phyloP scores from a whole-genome alignment of 2,888 invertebrate species.

The Melanotus villosus region DNA sequence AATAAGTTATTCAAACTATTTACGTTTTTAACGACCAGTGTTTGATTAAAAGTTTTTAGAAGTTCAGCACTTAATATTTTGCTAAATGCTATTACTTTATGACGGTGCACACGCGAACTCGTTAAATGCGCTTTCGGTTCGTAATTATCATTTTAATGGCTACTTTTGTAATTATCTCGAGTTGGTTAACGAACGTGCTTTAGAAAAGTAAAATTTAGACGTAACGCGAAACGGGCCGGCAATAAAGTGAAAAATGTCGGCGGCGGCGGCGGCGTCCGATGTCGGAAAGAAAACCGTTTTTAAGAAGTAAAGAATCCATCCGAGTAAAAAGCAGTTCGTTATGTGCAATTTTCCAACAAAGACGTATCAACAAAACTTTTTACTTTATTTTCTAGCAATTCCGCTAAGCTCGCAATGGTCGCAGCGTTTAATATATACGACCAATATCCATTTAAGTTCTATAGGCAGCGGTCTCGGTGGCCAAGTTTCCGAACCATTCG shows the following conservation, averaged over 20 bases:
- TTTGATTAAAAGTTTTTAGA: slow-evolving; percentile 38
- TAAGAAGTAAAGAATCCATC: background rate
- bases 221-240: background rate
- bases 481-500: slow-evolving; percentile 60
- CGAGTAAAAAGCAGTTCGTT: slow-evolving; percentile 6
- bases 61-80: slow-evolving; percentile 34
- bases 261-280: too few species aligned
- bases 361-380: slow-evolving; percentile 46
- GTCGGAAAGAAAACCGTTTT: background rate
- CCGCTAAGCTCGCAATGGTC: slow-evolving; percentile 48
- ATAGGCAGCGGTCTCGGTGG: slow-evolving; percentile 52
- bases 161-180: slow-evolving; percentile 33
- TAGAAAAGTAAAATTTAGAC: background rate
- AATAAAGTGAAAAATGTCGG: too few species aligned
- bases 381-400: slow-evolving; percentile 49
- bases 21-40: slow-evolving; percentile 27
- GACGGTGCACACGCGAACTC: slow-evolving; percentile 26
- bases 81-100: slow-evolving; percentile 21
- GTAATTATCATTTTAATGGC: slow-evolving; percentile 43
- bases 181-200: slow-evolving; percentile 14
- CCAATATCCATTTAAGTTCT: slow-evolving; percentile 60
- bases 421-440: slow-evolving; percentile 56
- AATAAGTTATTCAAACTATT: slow-evolving; percentile 34
- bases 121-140: slow-evolving; percentile 35
- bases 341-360: slow-evolving; percentile 41